Conservation (phyloP, 2,113 vertebrate species). For the Ploceus nigricollis region DNA sequence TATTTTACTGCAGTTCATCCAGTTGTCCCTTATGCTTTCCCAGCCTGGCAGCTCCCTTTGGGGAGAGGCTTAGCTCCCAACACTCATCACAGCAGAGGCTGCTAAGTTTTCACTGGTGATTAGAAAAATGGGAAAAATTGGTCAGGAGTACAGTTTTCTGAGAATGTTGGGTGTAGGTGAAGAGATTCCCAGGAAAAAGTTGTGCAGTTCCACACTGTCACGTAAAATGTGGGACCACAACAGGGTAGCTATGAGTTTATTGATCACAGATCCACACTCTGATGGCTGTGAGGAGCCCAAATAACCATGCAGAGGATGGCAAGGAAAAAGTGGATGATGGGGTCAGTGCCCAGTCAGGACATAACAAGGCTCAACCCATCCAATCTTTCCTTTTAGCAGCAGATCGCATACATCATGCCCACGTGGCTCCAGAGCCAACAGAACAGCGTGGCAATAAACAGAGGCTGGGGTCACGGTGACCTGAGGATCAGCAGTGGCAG, state of each 20-base stretch:
- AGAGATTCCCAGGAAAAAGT: background rate
- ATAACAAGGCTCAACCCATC: background rate
- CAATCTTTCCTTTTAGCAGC: background rate
- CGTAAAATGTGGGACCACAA: background rate
- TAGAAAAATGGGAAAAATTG: background rate
- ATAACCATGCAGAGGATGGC: fast-evolving
- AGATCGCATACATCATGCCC: background rate
- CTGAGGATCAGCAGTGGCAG: background rate
- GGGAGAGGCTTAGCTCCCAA: background rate
- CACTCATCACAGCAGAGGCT: background rate
- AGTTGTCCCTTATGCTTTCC: background rate
- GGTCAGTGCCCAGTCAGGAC: background rate
- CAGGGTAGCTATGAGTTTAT: background rate
- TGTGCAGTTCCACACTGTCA: background rate
- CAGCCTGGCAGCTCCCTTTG: background rate
- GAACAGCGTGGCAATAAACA: background rate
- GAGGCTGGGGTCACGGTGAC: conserved; percentile 12
- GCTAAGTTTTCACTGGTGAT: background rate
- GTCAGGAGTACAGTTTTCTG: background rate
- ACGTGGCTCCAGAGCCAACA: background rate
- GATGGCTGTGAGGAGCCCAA: background rate
- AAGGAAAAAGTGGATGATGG: fast-evolving
- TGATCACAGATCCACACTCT: background rate
- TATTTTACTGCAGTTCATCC: background rate
- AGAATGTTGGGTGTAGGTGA: background rate